Evolutionary conservation across 2,113 vertebrate genomes (phyloP).

Genomic region (Otolemur garnettii): DNA sequence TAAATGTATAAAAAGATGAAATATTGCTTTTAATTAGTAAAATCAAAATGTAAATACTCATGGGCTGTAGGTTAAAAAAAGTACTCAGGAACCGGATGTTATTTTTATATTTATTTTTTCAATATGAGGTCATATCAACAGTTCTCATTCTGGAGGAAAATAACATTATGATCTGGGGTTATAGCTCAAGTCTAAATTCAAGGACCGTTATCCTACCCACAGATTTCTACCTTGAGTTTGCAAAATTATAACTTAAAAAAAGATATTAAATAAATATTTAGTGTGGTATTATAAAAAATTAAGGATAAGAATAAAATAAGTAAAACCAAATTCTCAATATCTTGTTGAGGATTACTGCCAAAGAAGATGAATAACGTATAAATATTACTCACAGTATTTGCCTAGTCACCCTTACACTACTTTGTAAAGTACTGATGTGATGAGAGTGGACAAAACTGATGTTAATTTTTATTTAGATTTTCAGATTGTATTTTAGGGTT

Average conservation of each 20-base stretch:
- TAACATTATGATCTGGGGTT: neutral
- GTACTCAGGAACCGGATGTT: neutral
- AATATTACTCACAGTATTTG: neutral
- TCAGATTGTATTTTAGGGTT: neutral
- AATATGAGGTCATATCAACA: neutral
- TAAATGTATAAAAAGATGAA: neutral
- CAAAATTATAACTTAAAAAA: neutral
- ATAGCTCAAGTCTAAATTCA: neutral
- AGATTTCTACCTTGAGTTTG: neutral
- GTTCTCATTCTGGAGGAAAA: neutral
- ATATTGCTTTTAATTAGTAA: neutral
- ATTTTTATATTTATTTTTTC: neutral
- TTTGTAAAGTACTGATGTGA: neutral
- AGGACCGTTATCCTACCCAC: neutral
- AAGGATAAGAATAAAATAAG: neutral
- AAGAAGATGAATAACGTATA: neutral
- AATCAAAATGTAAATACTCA: neutral
- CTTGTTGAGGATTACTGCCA: neutral
- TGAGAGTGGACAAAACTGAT: neutral
- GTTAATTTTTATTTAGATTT: conserved; percentile 1
- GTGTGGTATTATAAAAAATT: neutral
- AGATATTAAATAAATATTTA: neutral
- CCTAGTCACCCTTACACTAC: neutral
- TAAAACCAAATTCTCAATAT: neutral
- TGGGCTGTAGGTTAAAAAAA: neutral